A percentile compares a stretch with the other conserved stretches of the same genome.
phyloP scores from a whole-genome alignment of 35 echinoderm and acorn worm genomes.

The Amphiura filiformis region DNA sequence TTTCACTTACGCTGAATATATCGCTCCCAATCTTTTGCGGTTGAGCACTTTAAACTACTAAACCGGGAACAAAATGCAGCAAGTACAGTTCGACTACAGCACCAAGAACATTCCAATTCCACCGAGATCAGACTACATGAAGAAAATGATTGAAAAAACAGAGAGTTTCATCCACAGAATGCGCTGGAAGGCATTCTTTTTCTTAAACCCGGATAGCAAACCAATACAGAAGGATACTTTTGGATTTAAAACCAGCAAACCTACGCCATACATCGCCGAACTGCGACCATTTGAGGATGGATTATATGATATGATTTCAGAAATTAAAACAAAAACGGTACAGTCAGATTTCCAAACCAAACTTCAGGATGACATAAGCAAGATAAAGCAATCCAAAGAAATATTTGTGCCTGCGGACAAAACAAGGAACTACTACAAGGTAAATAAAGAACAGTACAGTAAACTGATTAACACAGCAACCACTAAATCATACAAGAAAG shows the following conservation, averaged over 20 bases:
- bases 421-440: neutral
- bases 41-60: conserved; percentile 47
- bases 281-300: conserved; percentile 51
- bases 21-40: neutral
- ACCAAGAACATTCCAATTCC: too few species aligned
- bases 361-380: neutral
- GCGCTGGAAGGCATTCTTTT: conserved; percentile 61
- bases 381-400: neutral
- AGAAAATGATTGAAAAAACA: conserved; percentile 48
- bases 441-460: neutral
- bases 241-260: conserved; percentile 50
- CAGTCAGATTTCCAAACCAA: conserved; percentile 21
- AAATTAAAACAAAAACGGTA: conserved; percentile 20
- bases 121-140: conserved; percentile 8
- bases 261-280: conserved; percentile 36
- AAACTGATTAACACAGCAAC: neutral
- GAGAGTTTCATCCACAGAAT: conserved; percentile 50
- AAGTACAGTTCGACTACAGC: neutral
- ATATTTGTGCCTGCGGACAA: neutral
- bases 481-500: conserved; percentile 13
- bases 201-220: neutral
- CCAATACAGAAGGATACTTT: neutral
- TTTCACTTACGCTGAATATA: too few species aligned
- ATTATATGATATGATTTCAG: conserved; percentile 29
- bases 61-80: conserved; percentile 10